Evolutionary conservation across 2,113 vertebrate species (phyloP), one percentile per base, ranked within the genome.

Genomic region (Tachysurus fulvidraco): DNA sequence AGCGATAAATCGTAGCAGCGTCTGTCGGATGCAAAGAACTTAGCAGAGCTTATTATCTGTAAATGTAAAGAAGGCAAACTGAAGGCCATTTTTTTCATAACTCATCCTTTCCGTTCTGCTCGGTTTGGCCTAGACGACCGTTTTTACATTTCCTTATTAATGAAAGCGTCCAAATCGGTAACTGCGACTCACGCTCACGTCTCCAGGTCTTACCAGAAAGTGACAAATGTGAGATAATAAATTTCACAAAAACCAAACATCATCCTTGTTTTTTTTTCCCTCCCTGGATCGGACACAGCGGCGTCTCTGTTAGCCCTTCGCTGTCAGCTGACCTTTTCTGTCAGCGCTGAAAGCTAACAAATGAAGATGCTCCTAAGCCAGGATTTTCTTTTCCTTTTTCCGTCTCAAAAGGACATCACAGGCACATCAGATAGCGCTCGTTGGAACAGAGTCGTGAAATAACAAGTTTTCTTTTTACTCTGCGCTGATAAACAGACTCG

Each of bases 301-400:
- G 14, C 16, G 62, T 74, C 71, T 87, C 83, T 14, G 81, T 59
- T 74, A 81, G 81, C 83, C 81, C 67, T 84, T 78, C 87, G 91
- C 88, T 86, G 36, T 36, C 36, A 36, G 36, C 83, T 94, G 94
- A 94, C 94, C 94, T 95, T 95, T 95, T 25, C 85, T 55, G 79
- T 87, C 91, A 83, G 92, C 88, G 86, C 89, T 90, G 91, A 92
- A 89, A 90, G 90, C 87, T 90, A 88, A 93, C 92, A 93, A 93
- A 94, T 94, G 92, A 94, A 94, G 93, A 94, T 91, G 91, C 90
- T 90, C 69, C 92, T 86, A 62, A 88, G 90, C 92, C 95, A 94
- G 94, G 93, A 94, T 25, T 46, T 16, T 41, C 25, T 62, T 62
- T 46, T 19, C 52, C 3, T 57, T 65, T 65, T 92, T 89, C 86